Percentiles rank a stretch among this genome's conserved stretches.
These are phyloP conservation scores for Anodontia alba DNA, from an alignment of 2,888 invertebrate species.

Conservation along the genomic window DNA sequence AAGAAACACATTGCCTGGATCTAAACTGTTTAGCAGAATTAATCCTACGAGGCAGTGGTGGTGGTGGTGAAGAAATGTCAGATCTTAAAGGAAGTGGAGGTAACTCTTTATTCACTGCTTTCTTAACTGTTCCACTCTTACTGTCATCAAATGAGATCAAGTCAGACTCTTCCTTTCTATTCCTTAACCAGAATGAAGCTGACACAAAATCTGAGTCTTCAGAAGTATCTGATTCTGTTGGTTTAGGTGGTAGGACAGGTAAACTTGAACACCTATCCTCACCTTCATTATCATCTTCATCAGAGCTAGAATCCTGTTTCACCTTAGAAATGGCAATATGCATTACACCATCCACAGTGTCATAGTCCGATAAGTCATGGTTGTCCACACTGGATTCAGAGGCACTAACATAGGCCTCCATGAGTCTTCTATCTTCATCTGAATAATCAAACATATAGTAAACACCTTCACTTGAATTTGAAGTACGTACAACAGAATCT, in stretches of 20 bases:
- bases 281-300: constrained; percentile 21
- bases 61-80: constrained; percentile 23
- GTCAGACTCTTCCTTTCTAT: constrained; percentile 36
- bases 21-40: not conserved
- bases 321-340: not conserved
- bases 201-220: constrained; percentile 67
- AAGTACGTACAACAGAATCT: constrained; percentile 36
- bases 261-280: constrained; percentile 52
- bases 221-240: constrained; percentile 60
- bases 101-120: not conserved
- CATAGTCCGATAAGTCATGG: constrained; percentile 12
- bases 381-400: not conserved
- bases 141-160: not conserved
- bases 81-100: constrained; percentile 31
- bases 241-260: constrained; percentile 21
- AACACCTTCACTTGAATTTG: not conserved
- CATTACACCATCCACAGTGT: constrained; percentile 10
- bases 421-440: not conserved
- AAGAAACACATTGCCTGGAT: not conserved
- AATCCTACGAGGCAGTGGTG: not conserved
- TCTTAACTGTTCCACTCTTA: not conserved
- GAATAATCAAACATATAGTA: constrained; percentile 21
- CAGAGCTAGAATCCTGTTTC: not conserved
- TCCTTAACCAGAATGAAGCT: constrained; percentile 62
- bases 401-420: constrained; percentile 23